Evolutionary conservation across 2,888 invertebrate genomes (phyloP), one percentile per base, ranked within the genome.

Genomic region (Lobophora halterata): DNA sequence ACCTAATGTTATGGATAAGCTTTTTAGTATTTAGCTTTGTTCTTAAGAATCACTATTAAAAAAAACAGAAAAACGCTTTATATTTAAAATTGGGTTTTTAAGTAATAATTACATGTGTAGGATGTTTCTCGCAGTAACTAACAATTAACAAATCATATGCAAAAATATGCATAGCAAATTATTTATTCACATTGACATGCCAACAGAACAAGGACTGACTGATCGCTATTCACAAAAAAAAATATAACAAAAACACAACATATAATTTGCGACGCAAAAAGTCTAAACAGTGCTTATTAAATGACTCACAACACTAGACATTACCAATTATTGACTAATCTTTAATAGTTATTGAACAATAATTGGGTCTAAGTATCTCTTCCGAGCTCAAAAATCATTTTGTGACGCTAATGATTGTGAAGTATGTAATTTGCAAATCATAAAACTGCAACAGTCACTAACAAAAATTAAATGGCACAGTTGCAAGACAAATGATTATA

Each of bases 361-460:
- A 18, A 39, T 32, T 27, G n/a, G 7, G 14, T 19, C 13, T 42
- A 38, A 38, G 18, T 39, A 33, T 33, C 21, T 32, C 21, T 27
- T 28, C 20, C 11, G 11, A 13, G 28, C 14, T 23, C 7, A 18
- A 21, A 27, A 33, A 33, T 24, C 3, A 14, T 24, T 24, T 7
- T 1, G 0, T 14, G 10, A 12, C n/a, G 10, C n/a, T 26, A 35
- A 36, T 36, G 9, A 14, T 3, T 16, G 3, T 21, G 30, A 12
- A 21, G 21, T 20, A 14, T 17, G 16, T 8, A 26, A 38, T 38
- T 38, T 31, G 13, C 12, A 5, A 24, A 30, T 26, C 10, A 17
- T 17, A 17, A n/a, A 17, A 17, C 17, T 17, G 17, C 5, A 17
- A n/a, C n/a, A n/a, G n/a, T n/a, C n/a, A 24, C 16, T 24, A 7